These are phyloP conservation scores for Drosophila silvestris DNA, from an alignment of 2,888 invertebrate species.

Conservation along the genomic window DNA sequence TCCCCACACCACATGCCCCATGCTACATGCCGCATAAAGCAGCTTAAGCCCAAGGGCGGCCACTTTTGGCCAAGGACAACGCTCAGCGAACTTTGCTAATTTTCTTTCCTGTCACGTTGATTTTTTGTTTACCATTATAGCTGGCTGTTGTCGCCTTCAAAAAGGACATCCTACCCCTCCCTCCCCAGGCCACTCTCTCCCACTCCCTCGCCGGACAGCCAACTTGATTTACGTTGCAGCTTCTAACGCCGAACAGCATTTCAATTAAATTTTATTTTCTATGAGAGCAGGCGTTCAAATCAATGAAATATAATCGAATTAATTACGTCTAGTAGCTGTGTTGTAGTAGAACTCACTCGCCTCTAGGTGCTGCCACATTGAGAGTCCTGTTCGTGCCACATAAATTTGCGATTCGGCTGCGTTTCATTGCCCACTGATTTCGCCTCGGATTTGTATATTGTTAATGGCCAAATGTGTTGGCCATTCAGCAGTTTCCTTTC, in stretches of 20 bases:
- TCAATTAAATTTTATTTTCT: conserved; percentile 84
- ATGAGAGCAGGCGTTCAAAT: conserved; percentile 79
- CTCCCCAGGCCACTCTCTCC: not conserved
- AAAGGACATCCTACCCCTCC: conserved; percentile 25
- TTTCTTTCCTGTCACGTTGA: conserved; percentile 81
- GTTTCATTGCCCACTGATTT: conserved; percentile 72
- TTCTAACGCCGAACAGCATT: conserved; percentile 67
- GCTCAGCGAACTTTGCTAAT: conserved; percentile 75
- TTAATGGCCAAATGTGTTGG: conserved; percentile 74
- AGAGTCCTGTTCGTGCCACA: conserved; percentile 59
- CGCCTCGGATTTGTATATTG: conserved; percentile 68
- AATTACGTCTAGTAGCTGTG: conserved; percentile 76
- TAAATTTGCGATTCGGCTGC: conserved; percentile 78
- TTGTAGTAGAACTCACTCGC: conserved; percentile 10
- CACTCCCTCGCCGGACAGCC: conserved; percentile 5
- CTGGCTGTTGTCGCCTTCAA: conserved; percentile 75
- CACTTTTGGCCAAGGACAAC: conserved; percentile 62
- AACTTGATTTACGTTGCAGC: conserved; percentile 78
- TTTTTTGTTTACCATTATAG: conserved; percentile 81
- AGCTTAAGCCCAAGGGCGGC: conserved; percentile 69
- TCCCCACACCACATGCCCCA: not conserved
- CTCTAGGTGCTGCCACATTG: conserved; percentile 44
- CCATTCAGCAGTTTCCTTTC: conserved; percentile 40
- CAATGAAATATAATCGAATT: conserved; percentile 85
- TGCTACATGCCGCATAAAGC: conserved; percentile 53